Base-by-base conservation (phyloP, 2,113 vertebrate species). In the Actinemys pallida region DNA sequence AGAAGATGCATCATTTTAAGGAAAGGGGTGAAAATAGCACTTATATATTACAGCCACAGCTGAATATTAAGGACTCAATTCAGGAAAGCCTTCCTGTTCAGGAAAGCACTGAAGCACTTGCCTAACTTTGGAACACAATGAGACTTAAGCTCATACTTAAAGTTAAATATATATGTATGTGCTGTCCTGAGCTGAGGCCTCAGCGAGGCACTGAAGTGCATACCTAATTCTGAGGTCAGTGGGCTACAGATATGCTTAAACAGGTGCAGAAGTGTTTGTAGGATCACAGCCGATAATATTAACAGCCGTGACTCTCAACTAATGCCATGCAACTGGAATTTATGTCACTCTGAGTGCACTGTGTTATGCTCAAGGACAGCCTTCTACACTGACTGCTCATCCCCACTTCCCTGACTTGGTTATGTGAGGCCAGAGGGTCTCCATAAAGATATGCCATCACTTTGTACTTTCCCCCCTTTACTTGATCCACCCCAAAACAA, bases 401-500 rank as follows among this genome's bases (percentile, higher is more conserved):
- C 19, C 25, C 16, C 52, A 39, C 2, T 80, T 89, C 29, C 10
- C 10, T 1, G 1, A 31, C 13, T 14, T 35, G 31, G 25, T 47
- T 57, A 8, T 25, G 81, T 65, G 83, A 92, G 93, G 4, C 1
- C 78, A 39, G 31, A n/a, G 39, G 3, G 16, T 93, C 56, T 72
- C 86, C 62, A 49, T 5, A 84, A 89, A 82, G 31, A 65, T 62
- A 31, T 29, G 12, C 12, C 59, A 62, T 65, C 3, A 8, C 0
- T 0, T 22, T 45, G 1, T 2, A 56, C 53, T 78, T 93, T 13
- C 80, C 90, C 3, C 3, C 0, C 14, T 62, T 7, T 62, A 62
- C 31, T 7, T 62, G 13, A 62, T 29, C 31, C 59, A 62, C 14
- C 59, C 59, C 59, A 62, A 31, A 59, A 59, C 10, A 25, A 29